Conservation (phyloP, 2,888 invertebrate genomes). For the Cheilosia pagana region DNA sequence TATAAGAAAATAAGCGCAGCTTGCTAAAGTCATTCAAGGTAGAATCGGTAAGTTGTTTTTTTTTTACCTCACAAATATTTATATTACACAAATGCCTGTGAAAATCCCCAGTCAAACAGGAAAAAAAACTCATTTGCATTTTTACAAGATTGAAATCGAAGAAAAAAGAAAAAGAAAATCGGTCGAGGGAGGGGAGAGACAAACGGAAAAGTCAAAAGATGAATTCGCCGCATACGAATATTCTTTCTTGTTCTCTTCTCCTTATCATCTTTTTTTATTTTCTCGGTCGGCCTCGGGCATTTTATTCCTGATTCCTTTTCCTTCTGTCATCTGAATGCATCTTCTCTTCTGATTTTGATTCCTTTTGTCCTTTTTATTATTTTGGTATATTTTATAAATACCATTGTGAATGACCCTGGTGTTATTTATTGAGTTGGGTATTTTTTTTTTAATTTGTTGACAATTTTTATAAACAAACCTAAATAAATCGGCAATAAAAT, state of each 20-base stretch:
- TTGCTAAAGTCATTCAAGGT: constrained; percentile 13
- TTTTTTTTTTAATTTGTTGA: not conserved
- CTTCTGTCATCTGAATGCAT: constrained; percentile 24
- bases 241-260: constrained; percentile 25
- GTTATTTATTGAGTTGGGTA: not conserved
- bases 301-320: not conserved
- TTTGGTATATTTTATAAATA: constrained; percentile 5
- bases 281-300: constrained; percentile 23
- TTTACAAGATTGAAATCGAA: constrained; percentile 51
- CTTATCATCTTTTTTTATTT: constrained; percentile 23
- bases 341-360: not conserved
- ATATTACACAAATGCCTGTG: not conserved
- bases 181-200: not conserved
- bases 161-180: constrained; percentile 31
- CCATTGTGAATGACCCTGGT: not conserved
- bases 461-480: too few relatives aligned
- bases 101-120: constrained; percentile 20
- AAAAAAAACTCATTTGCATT: constrained; percentile 54
- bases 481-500: too few relatives aligned
- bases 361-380: constrained; percentile 20
- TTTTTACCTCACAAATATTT: not conserved
- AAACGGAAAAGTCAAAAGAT: constrained; percentile 31
- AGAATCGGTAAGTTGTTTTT: constrained; percentile 37
- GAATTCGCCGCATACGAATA: constrained; percentile 64
- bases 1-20: constrained; percentile 4